These are phyloP conservation scores for Heliconius congener DNA, from an alignment of 1,140 invertebrate genomes.

Conservation along the genomic window DNA sequence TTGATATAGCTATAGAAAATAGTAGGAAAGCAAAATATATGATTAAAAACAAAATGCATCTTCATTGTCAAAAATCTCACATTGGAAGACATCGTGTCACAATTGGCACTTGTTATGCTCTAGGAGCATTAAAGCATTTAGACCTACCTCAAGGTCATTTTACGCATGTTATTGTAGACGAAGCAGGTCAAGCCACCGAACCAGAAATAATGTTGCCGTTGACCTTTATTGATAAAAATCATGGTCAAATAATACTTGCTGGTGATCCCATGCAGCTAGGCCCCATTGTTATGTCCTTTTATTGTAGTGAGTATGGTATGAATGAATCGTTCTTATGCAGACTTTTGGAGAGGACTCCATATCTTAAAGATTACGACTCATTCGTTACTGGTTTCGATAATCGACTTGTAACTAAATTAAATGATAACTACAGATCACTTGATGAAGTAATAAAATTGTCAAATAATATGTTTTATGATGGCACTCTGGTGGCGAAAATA, in stretches of 20 bases:
- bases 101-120: slow-evolving; percentile 89
- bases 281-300: slow-evolving; percentile 88
- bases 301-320: slow-evolving; percentile 85
- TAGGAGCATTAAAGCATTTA: slow-evolving; percentile 87
- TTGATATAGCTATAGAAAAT: slow-evolving; percentile 82
- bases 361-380: slow-evolving; percentile 83
- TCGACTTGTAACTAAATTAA: slow-evolving; percentile 86
- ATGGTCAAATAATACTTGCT: slow-evolving; percentile 89
- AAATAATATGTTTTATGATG: slow-evolving; percentile 92
- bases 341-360: slow-evolving; percentile 84
- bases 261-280: slow-evolving; percentile 96
- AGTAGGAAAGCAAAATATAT: slow-evolving; percentile 61
- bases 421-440: slow-evolving; percentile 91
- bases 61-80: slow-evolving; percentile 80
- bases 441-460: slow-evolving; percentile 88
- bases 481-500: slow-evolving; percentile 84
- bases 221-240: slow-evolving; percentile 73
- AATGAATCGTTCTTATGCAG: slow-evolving; percentile 87
- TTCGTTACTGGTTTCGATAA: slow-evolving; percentile 84
- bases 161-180: slow-evolving; percentile 94
- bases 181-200: slow-evolving; percentile 95
- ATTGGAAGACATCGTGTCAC: slow-evolving; percentile 89
- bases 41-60: slow-evolving; percentile 73
- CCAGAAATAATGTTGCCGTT: slow-evolving; percentile 92
- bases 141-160: slow-evolving; percentile 89